Evolutionary conservation across 2,888 invertebrate genomes (phyloP).

Genomic region (Neuroscelio doddi): DNA sequence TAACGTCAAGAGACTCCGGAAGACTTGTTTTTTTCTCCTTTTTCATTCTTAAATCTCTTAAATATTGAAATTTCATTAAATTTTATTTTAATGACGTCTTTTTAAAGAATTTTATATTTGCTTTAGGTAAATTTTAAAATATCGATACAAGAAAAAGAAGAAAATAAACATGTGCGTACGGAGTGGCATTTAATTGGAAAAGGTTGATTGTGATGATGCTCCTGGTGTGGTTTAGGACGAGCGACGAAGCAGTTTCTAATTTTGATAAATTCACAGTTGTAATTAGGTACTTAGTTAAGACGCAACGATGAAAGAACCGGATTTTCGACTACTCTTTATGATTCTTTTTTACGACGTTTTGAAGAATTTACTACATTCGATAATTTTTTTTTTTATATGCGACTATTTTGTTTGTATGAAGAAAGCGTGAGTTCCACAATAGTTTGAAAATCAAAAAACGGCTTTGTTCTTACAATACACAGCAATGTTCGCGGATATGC

Average conservation of each 20-base stretch:
- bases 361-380: constrained; percentile 32
- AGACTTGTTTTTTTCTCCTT: not conserved
- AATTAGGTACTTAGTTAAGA: constrained; percentile 50
- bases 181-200: not conserved
- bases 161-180: not conserved
- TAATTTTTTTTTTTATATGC: constrained; percentile 41
- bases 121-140: not conserved
- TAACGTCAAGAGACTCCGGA: constrained; percentile 16
- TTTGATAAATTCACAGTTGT: constrained; percentile 63
- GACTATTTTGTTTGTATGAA: constrained; percentile 39
- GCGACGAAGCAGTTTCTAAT: constrained; percentile 27
- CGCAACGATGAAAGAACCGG: constrained; percentile 30
- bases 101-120: not conserved
- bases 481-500: constrained; percentile 37
- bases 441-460: constrained; percentile 36
- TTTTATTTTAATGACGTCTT: too few species aligned
- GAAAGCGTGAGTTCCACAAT: constrained; percentile 33
- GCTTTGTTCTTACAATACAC: constrained; percentile 33
- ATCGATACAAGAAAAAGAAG: not conserved
- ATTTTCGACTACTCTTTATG: constrained; percentile 33
- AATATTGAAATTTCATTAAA: too few species aligned
- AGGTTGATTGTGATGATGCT: not conserved
- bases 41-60: not conserved
- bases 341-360: constrained; percentile 5
- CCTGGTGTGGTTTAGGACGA: not conserved